These are phyloP conservation scores for Rhinogobius similis DNA, from an alignment of 2,113 vertebrate genomes.

Conservation along the genomic window DNA sequence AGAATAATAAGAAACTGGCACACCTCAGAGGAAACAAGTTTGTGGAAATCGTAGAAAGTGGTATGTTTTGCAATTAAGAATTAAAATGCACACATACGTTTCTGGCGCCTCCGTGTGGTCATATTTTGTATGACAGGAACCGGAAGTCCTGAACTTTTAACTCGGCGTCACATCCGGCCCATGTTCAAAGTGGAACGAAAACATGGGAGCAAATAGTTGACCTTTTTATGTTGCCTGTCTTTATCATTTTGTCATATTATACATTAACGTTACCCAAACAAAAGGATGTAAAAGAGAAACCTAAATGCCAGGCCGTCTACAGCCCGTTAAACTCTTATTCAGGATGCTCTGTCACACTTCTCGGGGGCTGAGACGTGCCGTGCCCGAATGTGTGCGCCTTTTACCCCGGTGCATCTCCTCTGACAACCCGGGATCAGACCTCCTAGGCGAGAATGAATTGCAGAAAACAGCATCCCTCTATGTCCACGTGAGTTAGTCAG, in stretches of 20 bases:
- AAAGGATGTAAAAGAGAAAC: background rate
- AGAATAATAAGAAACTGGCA: background rate
- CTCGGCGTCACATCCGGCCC: constrained; percentile 10
- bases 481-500: constrained; percentile 73
- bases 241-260: background rate
- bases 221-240: background rate
- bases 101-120: constrained; percentile 28
- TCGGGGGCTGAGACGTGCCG: background rate
- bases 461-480: constrained; percentile 73
- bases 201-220: background rate
- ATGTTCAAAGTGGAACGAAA: background rate
- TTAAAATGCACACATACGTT: background rate
- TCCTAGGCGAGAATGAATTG: background rate
- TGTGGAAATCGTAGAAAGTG: background rate
- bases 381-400: background rate
- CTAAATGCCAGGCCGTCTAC: background rate
- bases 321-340: background rate
- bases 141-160: constrained; percentile 34
- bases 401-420: constrained; percentile 25
- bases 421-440: background rate
- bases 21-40: background rate
- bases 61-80: background rate
- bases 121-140: background rate
- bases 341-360: constrained; percentile 18
- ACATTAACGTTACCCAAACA: background rate